phyloP scores from a whole-genome alignment of 2,113 vertebrate species.

The Saguinus midas region DNA sequence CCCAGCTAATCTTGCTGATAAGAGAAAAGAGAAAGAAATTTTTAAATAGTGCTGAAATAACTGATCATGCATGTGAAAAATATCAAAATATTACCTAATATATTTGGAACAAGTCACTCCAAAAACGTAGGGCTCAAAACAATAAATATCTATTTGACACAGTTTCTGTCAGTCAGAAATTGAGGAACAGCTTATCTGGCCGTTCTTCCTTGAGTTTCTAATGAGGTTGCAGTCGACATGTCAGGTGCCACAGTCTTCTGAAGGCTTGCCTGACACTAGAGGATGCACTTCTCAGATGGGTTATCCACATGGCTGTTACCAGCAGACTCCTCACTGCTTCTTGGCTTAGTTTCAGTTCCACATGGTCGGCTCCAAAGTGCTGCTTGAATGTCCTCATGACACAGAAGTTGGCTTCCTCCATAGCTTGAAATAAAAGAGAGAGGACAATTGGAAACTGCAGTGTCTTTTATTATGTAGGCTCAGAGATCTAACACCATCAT shows the following conservation, averaged over 20 bases:
- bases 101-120: not conserved
- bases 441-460: not conserved
- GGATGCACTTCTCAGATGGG: not conserved
- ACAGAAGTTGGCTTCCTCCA: not conserved
- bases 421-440: not conserved
- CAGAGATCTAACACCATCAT: not conserved
- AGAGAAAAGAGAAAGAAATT: not conserved
- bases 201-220: not conserved
- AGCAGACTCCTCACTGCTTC: not conserved
- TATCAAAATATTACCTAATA: not conserved
- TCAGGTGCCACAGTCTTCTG: not conserved
- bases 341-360: not conserved
- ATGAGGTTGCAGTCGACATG: not conserved
- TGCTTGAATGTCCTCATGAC: not conserved
- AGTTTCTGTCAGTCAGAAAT: not conserved
- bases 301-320: not conserved
- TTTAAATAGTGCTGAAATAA: slow-evolving; percentile 23
- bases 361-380: not conserved
- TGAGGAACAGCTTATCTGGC: not conserved
- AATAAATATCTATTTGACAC: not conserved
- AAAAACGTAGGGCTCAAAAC: not conserved
- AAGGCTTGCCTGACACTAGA: not conserved
- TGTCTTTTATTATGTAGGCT: not conserved
- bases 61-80: not conserved
- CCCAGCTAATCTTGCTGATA: not conserved